Base-by-base conservation (phyloP, 2,113 vertebrate species). In the Helogale parvula region DNA sequence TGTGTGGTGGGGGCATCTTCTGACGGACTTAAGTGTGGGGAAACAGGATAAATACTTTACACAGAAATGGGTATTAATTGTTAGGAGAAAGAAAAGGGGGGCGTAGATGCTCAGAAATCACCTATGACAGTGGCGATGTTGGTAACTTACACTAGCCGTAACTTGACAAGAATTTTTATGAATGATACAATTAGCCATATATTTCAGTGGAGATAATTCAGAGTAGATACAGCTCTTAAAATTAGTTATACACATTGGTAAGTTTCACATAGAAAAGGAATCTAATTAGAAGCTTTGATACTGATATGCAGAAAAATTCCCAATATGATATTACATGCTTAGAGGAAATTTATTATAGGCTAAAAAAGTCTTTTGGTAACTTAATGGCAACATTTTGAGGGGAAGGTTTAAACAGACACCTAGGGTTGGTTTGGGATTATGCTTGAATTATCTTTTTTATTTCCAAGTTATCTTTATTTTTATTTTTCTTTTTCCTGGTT, bases 371-470 rank as follows among this genome's bases (percentile, higher is more conserved):
- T 15, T 80, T 80, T 72, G 54, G 12, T 87, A 92, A 93, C 27
- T 95, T 93, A 84, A 57, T 82, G 33, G 8, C 65, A 91, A 35
- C 54, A 38, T 95, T 97, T 97, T 80, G 38, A 89, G 63, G 54
- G 41, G 25, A 60, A 94, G 60, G 29, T 74, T 94, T 85, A 69
- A 81, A 63, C 41, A 86, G 88, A 93, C 66, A 87, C 69, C 38
- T 38, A 50, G 60, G 65, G 9, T 68, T 92, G 92, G 6, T 91
- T 88, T 77, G 66, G 16, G 52, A 87, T 88, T 95, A 14, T 76
- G 57, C 65, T 90, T 94, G 66, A 94, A 90, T 91, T 84, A 25
- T 35, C 15, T 68, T 88, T 69, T n/a, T 71, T 50, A 63, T 96
- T 97, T 35, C 71, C 19, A 45, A 60, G 21, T 17, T 86, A 17